These are phyloP conservation scores for Formicarius rufipectus DNA, from an alignment of 2,113 vertebrate species.

Conservation along the genomic window DNA sequence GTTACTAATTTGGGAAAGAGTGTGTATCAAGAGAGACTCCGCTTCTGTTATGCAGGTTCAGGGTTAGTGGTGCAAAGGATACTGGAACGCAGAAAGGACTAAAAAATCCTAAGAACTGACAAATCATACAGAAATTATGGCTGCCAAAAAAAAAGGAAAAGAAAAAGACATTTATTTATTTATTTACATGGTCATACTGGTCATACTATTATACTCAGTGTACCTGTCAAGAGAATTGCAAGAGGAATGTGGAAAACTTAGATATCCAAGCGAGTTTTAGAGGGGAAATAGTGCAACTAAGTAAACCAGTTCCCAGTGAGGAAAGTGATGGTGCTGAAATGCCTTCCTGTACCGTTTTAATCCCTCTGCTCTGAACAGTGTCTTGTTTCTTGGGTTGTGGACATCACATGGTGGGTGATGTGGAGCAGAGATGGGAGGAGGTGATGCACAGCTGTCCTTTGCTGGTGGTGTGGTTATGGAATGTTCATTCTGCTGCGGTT, in stretches of 20 bases:
- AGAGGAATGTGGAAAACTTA: not conserved
- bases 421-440: not conserved
- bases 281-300: not conserved
- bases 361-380: not conserved
- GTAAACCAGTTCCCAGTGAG: not conserved
- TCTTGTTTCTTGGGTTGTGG: not conserved
- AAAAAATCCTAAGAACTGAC: not conserved
- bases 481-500: not conserved
- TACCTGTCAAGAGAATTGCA: not conserved
- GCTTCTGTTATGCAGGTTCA: accelerated
- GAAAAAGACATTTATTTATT: not conserved
- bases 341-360: not conserved
- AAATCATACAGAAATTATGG: not conserved
- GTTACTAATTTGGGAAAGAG: not conserved
- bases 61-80: not conserved
- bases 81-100: not conserved
- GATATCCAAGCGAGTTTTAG: not conserved
- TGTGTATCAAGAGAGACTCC: not conserved
- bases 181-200: not conserved
- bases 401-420: not conserved
- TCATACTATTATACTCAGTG: not conserved
- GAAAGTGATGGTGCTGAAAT: not conserved
- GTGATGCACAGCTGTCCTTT: not conserved
- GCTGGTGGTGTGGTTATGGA: not conserved
- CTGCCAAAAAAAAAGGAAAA: not conserved